Percentiles rank a stretch among this genome's conserved stretches.
Conservation (phyloP, 2,888 invertebrate genomes). For the Cheilosia urbana region DNA sequence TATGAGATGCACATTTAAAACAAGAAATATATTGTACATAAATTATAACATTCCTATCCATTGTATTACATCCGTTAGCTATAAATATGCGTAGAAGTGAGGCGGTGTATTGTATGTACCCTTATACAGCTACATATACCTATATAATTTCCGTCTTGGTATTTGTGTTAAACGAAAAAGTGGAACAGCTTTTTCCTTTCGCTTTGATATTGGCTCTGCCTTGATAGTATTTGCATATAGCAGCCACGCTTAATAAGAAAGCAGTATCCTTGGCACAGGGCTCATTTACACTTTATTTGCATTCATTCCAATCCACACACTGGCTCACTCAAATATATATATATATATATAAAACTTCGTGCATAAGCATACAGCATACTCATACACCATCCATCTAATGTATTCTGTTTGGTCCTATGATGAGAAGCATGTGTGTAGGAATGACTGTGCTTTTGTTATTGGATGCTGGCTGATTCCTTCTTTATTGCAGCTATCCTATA, state of each 20-base stretch:
- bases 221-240: not conserved
- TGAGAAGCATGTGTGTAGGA: constrained; percentile 17
- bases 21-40: constrained; percentile 22
- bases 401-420: constrained; percentile 36
- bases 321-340: constrained; percentile 2
- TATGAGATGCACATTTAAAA: constrained; percentile 50
- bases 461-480: constrained; percentile 38
- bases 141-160: constrained; percentile 7
- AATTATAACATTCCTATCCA: constrained; percentile 20
- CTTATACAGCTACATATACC: not conserved
- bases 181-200: constrained; percentile 10
- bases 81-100: constrained; percentile 49
- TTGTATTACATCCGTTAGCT: constrained; percentile 38
- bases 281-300: constrained; percentile 72
- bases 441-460: constrained; percentile 32
- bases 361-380: not conserved
- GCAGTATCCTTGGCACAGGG: constrained; percentile 44
- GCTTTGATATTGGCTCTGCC: constrained; percentile 30
- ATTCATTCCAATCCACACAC: constrained; percentile 46
- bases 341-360: not conserved
- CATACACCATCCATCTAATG: constrained; percentile 7
- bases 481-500: constrained; percentile 36
- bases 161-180: constrained; percentile 22
- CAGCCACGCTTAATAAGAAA: constrained; percentile 40
- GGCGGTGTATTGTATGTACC: not conserved